phyloP scores from a whole-genome alignment of 1,140 invertebrate genomes.

The Drosophila micromelanica region DNA sequence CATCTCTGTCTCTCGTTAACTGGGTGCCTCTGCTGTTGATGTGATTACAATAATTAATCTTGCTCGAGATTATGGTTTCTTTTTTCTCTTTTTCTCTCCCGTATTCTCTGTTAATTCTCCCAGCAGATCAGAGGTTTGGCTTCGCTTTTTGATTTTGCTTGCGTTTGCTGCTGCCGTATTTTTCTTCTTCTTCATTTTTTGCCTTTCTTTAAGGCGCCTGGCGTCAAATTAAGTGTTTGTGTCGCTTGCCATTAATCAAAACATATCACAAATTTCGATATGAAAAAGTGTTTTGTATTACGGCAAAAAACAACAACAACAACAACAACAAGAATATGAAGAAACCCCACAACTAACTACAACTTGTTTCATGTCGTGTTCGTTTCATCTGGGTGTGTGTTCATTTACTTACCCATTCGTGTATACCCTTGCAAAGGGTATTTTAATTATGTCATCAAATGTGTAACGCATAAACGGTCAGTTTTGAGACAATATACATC shows the following conservation, averaged over 20 bases:
- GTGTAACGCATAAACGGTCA: too few relatives aligned
- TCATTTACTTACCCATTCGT: constrained; percentile 21
- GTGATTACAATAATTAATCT: constrained; percentile 84
- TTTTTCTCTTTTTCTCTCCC: constrained; percentile 16
- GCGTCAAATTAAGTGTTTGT: constrained; percentile 84
- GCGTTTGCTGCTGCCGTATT: constrained; percentile 42
- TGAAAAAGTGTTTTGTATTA: constrained; percentile 80
- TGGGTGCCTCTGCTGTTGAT: constrained; percentile 73
- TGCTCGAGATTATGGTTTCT: constrained; percentile 72
- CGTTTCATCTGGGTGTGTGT: constrained; percentile 56
- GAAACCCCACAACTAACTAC: constrained; percentile 48
- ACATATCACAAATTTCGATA: constrained; percentile 83
- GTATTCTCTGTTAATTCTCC: constrained; percentile 28
- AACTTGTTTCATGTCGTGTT: constrained; percentile 70
- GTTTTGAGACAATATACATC: too few relatives aligned
- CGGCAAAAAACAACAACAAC: constrained; percentile 57
- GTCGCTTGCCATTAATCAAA: constrained; percentile 83
- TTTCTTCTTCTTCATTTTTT: constrained; percentile 2
- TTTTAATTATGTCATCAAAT: too few relatives aligned
- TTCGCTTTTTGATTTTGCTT: constrained; percentile 18
- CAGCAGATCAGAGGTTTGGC: constrained; percentile 27
- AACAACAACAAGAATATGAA: constrained; percentile 14
- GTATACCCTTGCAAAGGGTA: not conserved
- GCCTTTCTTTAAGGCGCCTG: constrained; percentile 71
- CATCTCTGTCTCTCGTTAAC: constrained; percentile 3